These are phyloP conservation scores for Catharus bicknelli DNA, from an alignment of 2,113 vertebrate genomes.

Conservation along the genomic window DNA sequence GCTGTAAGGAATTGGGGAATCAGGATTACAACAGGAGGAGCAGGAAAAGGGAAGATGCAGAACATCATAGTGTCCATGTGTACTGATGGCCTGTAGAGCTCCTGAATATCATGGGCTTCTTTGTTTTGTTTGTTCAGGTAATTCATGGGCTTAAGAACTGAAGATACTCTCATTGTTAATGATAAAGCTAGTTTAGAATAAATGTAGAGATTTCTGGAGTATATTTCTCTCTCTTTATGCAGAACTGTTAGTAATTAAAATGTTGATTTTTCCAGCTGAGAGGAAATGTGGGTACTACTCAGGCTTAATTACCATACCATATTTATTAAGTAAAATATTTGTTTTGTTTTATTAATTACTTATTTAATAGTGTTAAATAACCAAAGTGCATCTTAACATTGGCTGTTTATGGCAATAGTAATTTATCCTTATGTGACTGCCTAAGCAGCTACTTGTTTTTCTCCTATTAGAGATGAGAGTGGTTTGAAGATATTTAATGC, in stretches of 20 bases:
- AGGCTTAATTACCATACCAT: neutral
- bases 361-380: neutral
- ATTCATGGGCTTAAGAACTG: neutral
- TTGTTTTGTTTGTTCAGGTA: neutral
- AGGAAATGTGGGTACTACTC: neutral
- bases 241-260: neutral
- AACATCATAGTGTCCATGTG: accelerated
- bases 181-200: neutral
- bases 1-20: neutral
- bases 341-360: neutral
- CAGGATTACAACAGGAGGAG: neutral
- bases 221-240: neutral
- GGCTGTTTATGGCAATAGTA: neutral
- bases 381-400: neutral
- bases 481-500: neutral
- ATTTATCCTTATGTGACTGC: neutral
- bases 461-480: neutral
- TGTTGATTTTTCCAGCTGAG: neutral
- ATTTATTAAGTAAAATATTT: neutral
- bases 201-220: neutral
- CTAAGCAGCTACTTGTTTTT: neutral
- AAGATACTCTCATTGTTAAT: neutral
- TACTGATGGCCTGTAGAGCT: neutral
- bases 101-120: neutral
- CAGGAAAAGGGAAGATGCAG: neutral